phyloP scores from a whole-genome alignment of 2,888 invertebrate genomes.

The Melanostoma mellinum region DNA sequence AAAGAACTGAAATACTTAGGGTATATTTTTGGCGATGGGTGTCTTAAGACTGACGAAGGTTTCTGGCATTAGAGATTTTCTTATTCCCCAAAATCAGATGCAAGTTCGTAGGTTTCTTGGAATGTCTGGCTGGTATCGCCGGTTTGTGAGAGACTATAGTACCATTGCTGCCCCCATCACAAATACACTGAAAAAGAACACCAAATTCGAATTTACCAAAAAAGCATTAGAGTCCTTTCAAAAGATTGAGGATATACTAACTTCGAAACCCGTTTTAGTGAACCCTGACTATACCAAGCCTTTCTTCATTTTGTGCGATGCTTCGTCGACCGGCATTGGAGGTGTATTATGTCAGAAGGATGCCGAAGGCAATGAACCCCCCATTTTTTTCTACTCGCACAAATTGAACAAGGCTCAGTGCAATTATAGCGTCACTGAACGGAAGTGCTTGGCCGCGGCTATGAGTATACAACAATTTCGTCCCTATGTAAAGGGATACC shows the following conservation, averaged over 20 bases:
- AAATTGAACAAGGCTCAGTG: no score
- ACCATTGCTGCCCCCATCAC: slow-evolving; percentile 45
- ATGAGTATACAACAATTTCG: no score
- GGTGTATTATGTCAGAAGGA: background rate
- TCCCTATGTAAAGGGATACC: no score
- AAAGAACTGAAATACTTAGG: slow-evolving; percentile 22
- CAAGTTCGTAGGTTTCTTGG: slow-evolving; percentile 68
- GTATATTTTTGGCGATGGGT: slow-evolving; percentile 16
- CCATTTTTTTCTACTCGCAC: no score
- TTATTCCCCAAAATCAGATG: slow-evolving; percentile 25
- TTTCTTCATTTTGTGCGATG: background rate
- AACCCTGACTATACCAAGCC: background rate
- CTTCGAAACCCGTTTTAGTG: background rate
- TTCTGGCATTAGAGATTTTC: slow-evolving; percentile 18
- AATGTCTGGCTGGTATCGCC: slow-evolving; percentile 67
- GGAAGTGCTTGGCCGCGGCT: background rate
- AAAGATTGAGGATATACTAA: no score
- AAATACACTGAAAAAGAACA: background rate
- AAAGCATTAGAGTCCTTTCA: no score
- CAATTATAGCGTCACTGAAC: background rate
- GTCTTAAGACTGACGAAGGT: slow-evolving; percentile 18
- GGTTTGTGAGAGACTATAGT: slow-evolving; percentile 62
- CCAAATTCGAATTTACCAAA: background rate
- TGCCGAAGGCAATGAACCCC: background rate
- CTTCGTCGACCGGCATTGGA: no score